Base-by-base conservation (phyloP, 1,140 invertebrate genomes). In the Drosophila pseudoobscura region DNA sequence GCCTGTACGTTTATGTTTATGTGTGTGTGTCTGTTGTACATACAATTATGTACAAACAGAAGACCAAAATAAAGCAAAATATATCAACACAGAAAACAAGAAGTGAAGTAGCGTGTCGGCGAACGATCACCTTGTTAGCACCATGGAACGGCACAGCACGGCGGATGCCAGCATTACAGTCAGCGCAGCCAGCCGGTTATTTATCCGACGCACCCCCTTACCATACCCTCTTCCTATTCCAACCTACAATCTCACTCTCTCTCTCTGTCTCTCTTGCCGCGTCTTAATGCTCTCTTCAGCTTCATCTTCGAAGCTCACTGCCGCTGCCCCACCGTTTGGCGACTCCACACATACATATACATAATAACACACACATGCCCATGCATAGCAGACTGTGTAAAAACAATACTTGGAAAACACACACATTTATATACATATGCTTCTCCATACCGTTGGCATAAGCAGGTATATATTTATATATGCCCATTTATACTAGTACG, bases 101-200 rank as follows among this genome's bases (percentile, higher is more conserved):
- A 82, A 75, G 51, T 84, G 50, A 79, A 84, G 75, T 84, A 83
- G 80, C 80, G 64, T 83, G 75, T 78, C 79, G 72, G 51, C 72
- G 80, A 84, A 59, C 80, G 80, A 84, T 84, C 80, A 79, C 79
- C 79, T 83, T 83, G 79, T 83, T 83, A 83, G 80, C 80, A 84
- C 75, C 65, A 75, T 66, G 64, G 60, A 70, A 64, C 54, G 53
- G 52, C 60, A 15, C 31, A 17, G 51, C 9, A 20, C 55, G 66
- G 47, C 50, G 60, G 50, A 59, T 61, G 62, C 53, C 49, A 53
- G 59, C 58, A 44, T 49, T 59, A 60, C 62, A 72, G 61, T 45
- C 64, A 55, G 51, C 59, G 45, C 62, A 84, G 80, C 80, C 80
- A 84, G 80, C 80, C 80, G 80, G 66, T 85, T 85, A 85, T 80